phyloP scores from a whole-genome alignment of 2,888 invertebrate species.

The Synanthedon tipuliformis region DNA sequence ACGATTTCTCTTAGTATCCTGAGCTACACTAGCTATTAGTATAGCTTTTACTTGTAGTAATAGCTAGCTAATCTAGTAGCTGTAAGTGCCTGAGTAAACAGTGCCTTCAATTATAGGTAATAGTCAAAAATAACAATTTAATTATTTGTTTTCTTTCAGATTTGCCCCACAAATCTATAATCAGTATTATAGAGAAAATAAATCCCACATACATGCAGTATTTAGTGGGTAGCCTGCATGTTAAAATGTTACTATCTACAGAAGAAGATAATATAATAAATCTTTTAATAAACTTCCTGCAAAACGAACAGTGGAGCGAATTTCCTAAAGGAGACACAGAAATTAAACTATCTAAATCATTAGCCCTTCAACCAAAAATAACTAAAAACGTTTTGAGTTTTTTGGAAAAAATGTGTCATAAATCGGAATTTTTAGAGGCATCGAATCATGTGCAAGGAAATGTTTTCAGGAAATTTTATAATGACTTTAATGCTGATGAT shows the following conservation, averaged over 20 bases:
- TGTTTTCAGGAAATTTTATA: conserved; percentile 25
- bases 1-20: too few species aligned
- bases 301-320: conserved; percentile 25
- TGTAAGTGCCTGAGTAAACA: too few species aligned
- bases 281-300: conserved; percentile 31
- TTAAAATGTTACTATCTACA: conserved; percentile 25
- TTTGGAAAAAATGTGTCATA: conserved; percentile 23
- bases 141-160: conserved; percentile 29
- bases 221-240: conserved; percentile 29
- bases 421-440: neutral
- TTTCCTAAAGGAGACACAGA: conserved; percentile 17
- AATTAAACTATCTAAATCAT: conserved; percentile 16
- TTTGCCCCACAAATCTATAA: conserved; percentile 33
- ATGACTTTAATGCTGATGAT: conserved; percentile 2
- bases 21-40: too few species aligned
- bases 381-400: conserved; percentile 23
- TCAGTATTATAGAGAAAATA: conserved; percentile 38
- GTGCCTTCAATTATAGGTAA: too few species aligned
- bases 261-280: conserved; percentile 30
- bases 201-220: conserved; percentile 47
- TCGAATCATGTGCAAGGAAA: conserved; percentile 2
- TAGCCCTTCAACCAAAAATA: conserved; percentile 17
- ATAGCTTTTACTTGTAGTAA: too few species aligned
- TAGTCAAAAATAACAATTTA: neutral
- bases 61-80: too few species aligned